Base-by-base conservation (phyloP, 2,888 invertebrate genomes). In the Napeogenes inachia region DNA sequence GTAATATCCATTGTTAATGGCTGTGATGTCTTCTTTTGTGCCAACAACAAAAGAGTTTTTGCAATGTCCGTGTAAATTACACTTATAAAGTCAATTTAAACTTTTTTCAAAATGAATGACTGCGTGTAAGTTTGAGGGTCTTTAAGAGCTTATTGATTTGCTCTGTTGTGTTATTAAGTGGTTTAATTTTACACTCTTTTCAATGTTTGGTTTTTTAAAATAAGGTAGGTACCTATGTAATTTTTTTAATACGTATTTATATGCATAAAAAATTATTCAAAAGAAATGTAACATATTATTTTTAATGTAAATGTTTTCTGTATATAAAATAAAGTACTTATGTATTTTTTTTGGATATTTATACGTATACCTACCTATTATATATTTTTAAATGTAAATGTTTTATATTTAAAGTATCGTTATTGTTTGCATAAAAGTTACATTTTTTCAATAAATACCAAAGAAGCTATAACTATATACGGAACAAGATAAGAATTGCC, bases 21-120 rank as follows among this genome's bases (percentile, higher is more conserved):
- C 73, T 73, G 72, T 85, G 88, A 89, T 86, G 84, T 89, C 89
- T 89, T 89, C 89, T 82, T 88, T 89, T 89, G 84, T 88, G 81
- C 75, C 76, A 69, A 74, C 69, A 75, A 89, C 88, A 89, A 89
- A 82, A 67, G 82, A 63, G 77, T 87, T 89, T 89, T 89, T 85
- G 87, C 87, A 79, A 78, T 69, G 73, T 73, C 73, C 78, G 75
- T 81, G 77, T 82, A 86, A 87, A 87, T 84, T 84, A 80, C 78
- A 77, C 75, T 76, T 75, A 74, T 78, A 79, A 75, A 74, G 77
- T 75, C 74, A 73, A 74, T 77, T 75, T 70, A 62, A 64, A 65
- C 8, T 60, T 59, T 73, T 82, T 84, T 84, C 82, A 76, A 79
- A 76, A 79, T 76, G 79, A 82, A 81, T 86, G 82, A 81, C 72